These are phyloP conservation scores for Gulo gulo DNA, from an alignment of 2,113 vertebrate genomes.

Conservation along the genomic window DNA sequence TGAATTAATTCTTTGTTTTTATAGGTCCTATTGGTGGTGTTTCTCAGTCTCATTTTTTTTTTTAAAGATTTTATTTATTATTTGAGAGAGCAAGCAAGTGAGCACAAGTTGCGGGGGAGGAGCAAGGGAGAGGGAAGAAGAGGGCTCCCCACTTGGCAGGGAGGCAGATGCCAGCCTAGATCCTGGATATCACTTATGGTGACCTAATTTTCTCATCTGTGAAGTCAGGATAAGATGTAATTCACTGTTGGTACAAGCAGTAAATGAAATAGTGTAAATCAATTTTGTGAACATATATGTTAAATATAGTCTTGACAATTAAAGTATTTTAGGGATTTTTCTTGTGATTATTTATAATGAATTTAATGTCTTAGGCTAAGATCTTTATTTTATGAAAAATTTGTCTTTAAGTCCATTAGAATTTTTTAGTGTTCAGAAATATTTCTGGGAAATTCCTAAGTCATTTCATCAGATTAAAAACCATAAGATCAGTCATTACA, in stretches of 20 bases:
- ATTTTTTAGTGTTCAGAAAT: not conserved
- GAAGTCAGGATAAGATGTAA: not conserved
- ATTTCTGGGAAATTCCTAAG: not conserved
- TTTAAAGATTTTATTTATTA: not conserved
- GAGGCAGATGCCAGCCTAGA: not conserved
- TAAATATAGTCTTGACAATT: not conserved
- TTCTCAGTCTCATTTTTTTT: not conserved
- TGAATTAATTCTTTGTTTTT: not conserved
- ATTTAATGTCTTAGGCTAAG: not conserved
- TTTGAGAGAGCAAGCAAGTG: not conserved
- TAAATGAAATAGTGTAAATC: not conserved
- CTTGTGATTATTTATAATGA: not conserved
- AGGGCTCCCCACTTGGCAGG: not conserved
- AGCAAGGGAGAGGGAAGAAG: not conserved
- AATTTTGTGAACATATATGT: not conserved
- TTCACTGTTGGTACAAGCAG: not conserved
- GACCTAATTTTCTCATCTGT: not conserved
- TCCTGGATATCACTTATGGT: not conserved
- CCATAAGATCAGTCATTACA: not conserved
- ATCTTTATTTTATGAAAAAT: not conserved
- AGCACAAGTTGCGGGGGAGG: not conserved
- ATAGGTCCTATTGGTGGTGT: not conserved
- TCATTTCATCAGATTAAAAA: not conserved
- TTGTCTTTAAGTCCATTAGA: not conserved
- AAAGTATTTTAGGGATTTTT: not conserved